Base-by-base conservation (phyloP, 2,888 invertebrate genomes). In the Aquatica leii region DNA sequence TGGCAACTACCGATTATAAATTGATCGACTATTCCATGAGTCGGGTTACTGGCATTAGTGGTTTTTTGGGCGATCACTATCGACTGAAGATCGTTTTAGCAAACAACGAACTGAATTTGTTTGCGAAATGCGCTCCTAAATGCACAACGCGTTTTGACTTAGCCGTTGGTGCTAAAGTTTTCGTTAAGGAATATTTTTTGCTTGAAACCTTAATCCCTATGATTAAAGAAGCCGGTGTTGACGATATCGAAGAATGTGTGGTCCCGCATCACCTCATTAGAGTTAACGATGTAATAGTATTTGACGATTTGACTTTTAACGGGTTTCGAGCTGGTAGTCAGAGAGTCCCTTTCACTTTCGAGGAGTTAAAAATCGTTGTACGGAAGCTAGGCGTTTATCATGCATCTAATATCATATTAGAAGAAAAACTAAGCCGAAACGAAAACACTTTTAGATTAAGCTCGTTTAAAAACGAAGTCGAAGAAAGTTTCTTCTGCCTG, bases 31-130 rank as follows among this genome's bases (percentile, higher is more conserved):
- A 67, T 48, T 49, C 50, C 12, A 24, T 74, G 12, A 63, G 41
- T 4, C 63, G 59, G 1, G 46, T 72, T n/a, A 67, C 65, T 40
- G 69, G 72, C 53, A 67, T 61, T 20, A 61, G 65, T 41, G 76
- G 78, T 35, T 77, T 73, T 55, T 50, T 76, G 15, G 76, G 76
- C 9, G 70, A 73, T 40, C 76, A 78, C 59, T 75, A 64, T 48
- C 73, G 67, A 65, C 58, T 72, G 20, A 68, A 63, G 65, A 73
- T 73, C n/a, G 59, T 58, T 24, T 52, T 70, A n/a, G 55, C 69
- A 9, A 35, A 58, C 21, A 43, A 65, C 65, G 46, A 34, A 5
- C 53, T 73, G 34, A 61, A 67, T 43, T 73, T 73, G 31, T 77
- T 77, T 50, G 66, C 71, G 1, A 77, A 77, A 61, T 72, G 66